Conservation (phyloP, 92 coral and sea anemone species). For the Siderastrea radians region DNA sequence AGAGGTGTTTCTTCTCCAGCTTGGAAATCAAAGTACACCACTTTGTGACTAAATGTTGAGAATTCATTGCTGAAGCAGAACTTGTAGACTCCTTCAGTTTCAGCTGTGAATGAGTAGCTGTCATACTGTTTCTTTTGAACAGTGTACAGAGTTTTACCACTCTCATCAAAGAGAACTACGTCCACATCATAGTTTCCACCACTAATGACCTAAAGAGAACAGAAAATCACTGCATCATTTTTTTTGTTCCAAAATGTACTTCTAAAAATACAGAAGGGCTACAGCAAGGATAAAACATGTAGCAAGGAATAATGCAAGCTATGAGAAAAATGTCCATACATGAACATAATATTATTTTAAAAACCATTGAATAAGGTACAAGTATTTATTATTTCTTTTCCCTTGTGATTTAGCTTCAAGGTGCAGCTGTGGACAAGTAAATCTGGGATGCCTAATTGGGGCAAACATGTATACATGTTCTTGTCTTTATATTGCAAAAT, state of each 20-base stretch:
- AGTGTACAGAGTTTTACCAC: slow-evolving; percentile 78
- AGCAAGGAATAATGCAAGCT: no score
- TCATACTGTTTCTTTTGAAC: slow-evolving; percentile 98
- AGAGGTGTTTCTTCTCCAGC: slow-evolving; percentile 92
- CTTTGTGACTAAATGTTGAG: slow-evolving; percentile 99
- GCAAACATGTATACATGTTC: no score
- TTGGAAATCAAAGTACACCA: slow-evolving; percentile 98
- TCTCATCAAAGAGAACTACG: slow-evolving; percentile 83
- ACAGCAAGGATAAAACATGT: no score
- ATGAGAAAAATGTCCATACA: no score
- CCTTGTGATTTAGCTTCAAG: no score
- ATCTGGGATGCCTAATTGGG: no score
- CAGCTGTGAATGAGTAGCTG: slow-evolving; percentile 86
- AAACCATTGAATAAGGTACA: no score
- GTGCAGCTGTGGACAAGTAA: no score
- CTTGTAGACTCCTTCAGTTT: slow-evolving; percentile 87
- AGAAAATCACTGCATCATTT: neutral
- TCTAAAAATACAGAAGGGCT: neutral
- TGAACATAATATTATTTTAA: no score
- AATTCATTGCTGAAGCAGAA: slow-evolving; percentile 99
- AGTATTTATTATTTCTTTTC: no score
- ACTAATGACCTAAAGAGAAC: slow-evolving; percentile 85
- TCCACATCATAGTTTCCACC: slow-evolving; percentile 99
- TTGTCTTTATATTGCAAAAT: no score
- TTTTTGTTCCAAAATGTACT: neutral